Base-by-base conservation (phyloP, 2,113 vertebrate genomes). In the Hyaena hyaena region DNA sequence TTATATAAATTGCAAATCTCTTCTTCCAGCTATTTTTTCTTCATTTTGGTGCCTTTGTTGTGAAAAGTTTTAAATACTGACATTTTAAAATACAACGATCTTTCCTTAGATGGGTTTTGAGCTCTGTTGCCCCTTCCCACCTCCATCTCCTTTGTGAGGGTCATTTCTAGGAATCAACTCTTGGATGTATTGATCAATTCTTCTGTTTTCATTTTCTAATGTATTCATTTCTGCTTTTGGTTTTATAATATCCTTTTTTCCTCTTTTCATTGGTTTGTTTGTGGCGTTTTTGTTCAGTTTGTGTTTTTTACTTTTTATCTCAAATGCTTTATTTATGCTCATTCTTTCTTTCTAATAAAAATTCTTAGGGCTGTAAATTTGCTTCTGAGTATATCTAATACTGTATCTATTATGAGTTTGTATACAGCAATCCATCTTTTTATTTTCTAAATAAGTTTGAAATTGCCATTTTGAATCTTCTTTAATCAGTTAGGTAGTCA, bases 371-470 rank as follows among this genome's bases (percentile, higher is more conserved):
- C 69, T 95, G 31, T 76, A 53, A 61, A 33, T 95, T 90, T 97
- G 88, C 79, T 68, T 86, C 50, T 90, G 69, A 90, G 48, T 96
- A 58, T 79, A 74, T 84, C 23, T 74, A 71, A 55, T 58, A 66
- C 19, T 90, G 5, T 74, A 68, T 95, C n/a, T 92, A 86, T 87
- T 86, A 69, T 50, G 19, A 96, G 92, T 80, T 88, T 31, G 73
- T 74, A 48, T 55, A 23, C 12, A 80, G 14, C 61, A 43, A 94
- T 71, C 28, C 90, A 7, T 94, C 61, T 50, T 93, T 79, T 93
- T 95, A 82, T 83, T 96, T 96, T 97, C 73, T 88, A 90, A 96
- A 58, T 87, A 92, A 89, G 39, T 86, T 95, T 92, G 71, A 80
- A 91, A 87, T 93, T 92, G 68, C 50, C 55, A 14, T 82, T 93